These are phyloP conservation scores for Rhyacophila brunnea DNA, from an alignment of 1,140 invertebrate genomes.

Conservation along the genomic window DNA sequence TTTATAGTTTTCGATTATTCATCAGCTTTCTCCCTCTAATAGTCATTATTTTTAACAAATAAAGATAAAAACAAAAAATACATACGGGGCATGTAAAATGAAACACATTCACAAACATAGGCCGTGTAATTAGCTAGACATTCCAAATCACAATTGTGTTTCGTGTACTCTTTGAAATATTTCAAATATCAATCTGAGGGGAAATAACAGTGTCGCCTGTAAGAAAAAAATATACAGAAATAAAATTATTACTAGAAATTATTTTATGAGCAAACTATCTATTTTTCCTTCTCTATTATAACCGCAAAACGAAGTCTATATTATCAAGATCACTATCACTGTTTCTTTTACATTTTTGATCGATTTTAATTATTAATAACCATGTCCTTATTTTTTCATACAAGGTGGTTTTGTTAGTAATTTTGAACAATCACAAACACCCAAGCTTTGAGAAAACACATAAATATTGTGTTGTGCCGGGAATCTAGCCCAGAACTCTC, in stretches of 20 bases:
- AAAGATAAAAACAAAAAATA: too few relatives aligned
- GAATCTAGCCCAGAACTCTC: too few relatives aligned
- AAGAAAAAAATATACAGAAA: constrained; percentile 22
- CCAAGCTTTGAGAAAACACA: too few relatives aligned
- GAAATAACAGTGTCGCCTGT: constrained; percentile 62
- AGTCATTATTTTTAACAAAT: too few relatives aligned
- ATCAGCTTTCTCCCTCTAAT: too few relatives aligned
- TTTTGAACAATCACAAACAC: too few relatives aligned
- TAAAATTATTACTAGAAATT: background rate
- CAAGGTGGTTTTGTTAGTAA: too few relatives aligned
- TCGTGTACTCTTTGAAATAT: constrained; percentile 70
- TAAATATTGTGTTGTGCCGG: too few relatives aligned
- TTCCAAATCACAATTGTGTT: constrained; percentile 73
- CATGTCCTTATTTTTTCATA: too few relatives aligned
- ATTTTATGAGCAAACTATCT: too few relatives aligned
- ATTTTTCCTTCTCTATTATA: background rate
- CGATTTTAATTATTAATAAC: background rate
- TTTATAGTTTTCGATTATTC: too few relatives aligned
- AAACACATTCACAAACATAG: constrained; percentile 62
- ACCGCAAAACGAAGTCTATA: constrained; percentile 23
- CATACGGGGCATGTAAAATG: constrained; percentile 66
- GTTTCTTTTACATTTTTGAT: background rate
- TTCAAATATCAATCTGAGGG: constrained; percentile 59
- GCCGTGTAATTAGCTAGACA: constrained; percentile 73
- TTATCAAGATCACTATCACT: background rate